Evolutionary conservation across 2,797 vertebrate species (phyloP).

Genomic region (Setipinna tenuifilis): DNA sequence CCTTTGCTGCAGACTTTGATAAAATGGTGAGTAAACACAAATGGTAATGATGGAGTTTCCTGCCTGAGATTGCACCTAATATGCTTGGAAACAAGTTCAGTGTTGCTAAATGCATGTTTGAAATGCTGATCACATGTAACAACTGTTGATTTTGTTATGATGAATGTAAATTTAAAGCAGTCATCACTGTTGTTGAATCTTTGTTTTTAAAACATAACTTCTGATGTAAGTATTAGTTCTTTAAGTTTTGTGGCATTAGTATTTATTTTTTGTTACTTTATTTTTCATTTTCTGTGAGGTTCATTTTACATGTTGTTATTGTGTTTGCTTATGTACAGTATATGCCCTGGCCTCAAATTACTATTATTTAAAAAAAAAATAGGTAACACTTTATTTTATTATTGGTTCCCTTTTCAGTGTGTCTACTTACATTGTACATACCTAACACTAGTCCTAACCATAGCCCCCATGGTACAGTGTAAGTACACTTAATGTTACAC

Average conservation of each 20-base stretch:
- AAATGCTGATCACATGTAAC: not conserved
- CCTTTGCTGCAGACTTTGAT: constrained; percentile 74
- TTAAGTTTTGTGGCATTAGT: not conserved
- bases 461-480: too few species aligned
- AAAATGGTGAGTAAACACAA: constrained; percentile 71
- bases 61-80: not conserved
- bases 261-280: not conserved
- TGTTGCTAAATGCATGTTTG: not conserved
- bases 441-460: too few species aligned
- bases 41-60: not conserved
- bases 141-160: not conserved
- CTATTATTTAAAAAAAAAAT: too few species aligned
- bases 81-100: not conserved
- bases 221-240: too few species aligned
- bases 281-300: not conserved
- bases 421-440: too few species aligned
- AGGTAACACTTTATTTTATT: too few species aligned
- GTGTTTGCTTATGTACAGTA: not conserved
- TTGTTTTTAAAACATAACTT: not conserved
- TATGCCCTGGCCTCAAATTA: too few species aligned
- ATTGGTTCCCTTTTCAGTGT: too few species aligned
- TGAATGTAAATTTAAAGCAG: not conserved
- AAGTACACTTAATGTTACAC: too few species aligned
- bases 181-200: not conserved
- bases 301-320: not conserved